phyloP scores from a whole-genome alignment of 2,797 vertebrate genomes.

The Acropternis orthonyx region DNA sequence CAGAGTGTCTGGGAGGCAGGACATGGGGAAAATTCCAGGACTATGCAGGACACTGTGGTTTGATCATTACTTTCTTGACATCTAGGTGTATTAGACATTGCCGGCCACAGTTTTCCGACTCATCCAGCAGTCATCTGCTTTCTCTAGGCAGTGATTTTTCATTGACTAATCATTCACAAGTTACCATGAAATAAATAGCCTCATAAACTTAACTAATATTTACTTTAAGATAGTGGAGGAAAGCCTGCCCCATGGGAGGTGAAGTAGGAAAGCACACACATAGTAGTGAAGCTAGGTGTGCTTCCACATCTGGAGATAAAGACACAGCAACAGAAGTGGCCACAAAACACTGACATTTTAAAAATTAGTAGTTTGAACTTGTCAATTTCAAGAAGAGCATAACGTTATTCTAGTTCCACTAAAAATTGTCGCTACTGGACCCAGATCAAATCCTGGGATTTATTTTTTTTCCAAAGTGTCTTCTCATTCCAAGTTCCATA shows the following conservation, averaged over 20 bases:
- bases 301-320: conserved; percentile 11
- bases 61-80: background rate
- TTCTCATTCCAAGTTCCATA: background rate
- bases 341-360: background rate
- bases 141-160: conserved; percentile 23
- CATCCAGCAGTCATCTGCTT: background rate
- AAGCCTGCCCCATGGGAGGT: background rate
- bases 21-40: background rate
- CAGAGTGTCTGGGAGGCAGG: background rate
- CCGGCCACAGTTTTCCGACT: background rate
- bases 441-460: background rate
- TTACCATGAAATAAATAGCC: conserved; percentile 18
- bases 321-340: background rate
- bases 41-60: fast-evolving
- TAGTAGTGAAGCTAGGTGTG: background rate
- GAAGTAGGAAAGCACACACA: background rate
- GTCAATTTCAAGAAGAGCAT: background rate
- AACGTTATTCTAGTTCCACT: background rate
- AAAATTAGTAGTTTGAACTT: background rate
- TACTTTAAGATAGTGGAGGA: conserved; percentile 27
- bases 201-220: conserved; percentile 51
- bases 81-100: background rate
- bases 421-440: background rate
- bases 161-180: conserved; percentile 56
- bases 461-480: background rate